These are phyloP conservation scores for Phyllotreta striolata DNA, from an alignment of 2,888 invertebrate species.

Conservation along the genomic window DNA sequence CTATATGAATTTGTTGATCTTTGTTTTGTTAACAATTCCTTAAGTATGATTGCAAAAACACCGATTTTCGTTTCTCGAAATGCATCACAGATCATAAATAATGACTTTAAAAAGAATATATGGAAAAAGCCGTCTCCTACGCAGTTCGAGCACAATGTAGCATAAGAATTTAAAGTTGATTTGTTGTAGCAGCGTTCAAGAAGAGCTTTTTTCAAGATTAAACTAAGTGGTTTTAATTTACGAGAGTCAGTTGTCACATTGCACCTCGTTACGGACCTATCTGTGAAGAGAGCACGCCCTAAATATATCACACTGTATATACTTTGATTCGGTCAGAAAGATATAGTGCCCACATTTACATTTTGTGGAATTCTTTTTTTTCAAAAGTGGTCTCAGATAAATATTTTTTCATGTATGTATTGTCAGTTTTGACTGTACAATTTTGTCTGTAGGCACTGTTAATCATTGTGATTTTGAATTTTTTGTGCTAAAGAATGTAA, in stretches of 20 bases:
- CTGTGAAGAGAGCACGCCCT: conserved; percentile 30
- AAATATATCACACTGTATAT: conserved; percentile 29
- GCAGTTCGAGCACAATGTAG: conserved; percentile 36
- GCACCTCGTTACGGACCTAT: conserved; percentile 40
- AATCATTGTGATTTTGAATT: no score
- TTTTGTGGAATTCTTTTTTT: conserved; percentile 20
- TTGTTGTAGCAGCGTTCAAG: conserved; percentile 31
- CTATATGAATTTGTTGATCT: no score
- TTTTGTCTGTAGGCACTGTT: no score
- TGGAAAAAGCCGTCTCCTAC: conserved; percentile 36
- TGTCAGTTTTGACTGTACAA: not conserved
- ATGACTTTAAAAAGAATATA: conserved; percentile 23
- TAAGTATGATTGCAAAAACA: no score
- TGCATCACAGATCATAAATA: conserved; percentile 30
- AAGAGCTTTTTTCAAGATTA: conserved; percentile 35
- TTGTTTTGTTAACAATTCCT: no score
- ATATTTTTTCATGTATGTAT: conserved; percentile 1
- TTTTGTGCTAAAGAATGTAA: no score
- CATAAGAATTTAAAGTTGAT: conserved; percentile 40
- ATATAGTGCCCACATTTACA: conserved; percentile 32
- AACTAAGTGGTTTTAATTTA: conserved; percentile 45
- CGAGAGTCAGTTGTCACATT: conserved; percentile 38
- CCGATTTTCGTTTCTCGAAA: no score
- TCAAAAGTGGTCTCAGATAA: conserved; percentile 8
- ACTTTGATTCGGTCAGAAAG: conserved; percentile 35